A percentile compares a stretch with the other conserved stretches of the same genome.
Evolutionary conservation across 2,113 vertebrate species (phyloP).

Genomic region (Elachura formosa): DNA sequence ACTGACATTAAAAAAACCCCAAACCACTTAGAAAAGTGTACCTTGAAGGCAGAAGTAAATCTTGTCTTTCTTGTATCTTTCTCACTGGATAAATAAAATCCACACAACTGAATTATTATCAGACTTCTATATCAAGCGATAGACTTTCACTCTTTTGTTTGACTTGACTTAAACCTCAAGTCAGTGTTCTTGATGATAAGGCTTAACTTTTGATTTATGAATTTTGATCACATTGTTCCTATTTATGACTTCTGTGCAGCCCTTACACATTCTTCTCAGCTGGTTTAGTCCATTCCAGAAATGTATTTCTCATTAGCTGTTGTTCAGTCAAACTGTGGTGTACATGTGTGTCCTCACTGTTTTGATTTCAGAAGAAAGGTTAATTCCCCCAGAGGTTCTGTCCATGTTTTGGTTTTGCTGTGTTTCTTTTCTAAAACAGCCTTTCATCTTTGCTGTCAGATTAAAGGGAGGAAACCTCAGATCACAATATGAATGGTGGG

Average conservation of each 20-base stretch:
- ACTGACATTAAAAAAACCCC: neutral
- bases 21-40: neutral
- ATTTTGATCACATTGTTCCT: neutral
- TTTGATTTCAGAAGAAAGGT: neutral
- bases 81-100: neutral
- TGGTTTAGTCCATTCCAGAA: neutral
- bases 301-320: neutral
- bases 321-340: neutral
- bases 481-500: neutral
- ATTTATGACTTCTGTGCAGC: neutral
- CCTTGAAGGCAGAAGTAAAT: neutral
- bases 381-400: neutral
- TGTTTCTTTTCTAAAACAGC: neutral
- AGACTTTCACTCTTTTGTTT: neutral
- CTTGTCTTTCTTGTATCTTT: neutral
- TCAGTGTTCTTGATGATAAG: neutral
- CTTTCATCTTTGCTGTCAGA: conserved; percentile 3
- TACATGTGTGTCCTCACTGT: neutral
- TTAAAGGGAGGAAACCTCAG: neutral
- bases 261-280: neutral
- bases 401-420: neutral
- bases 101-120: neutral
- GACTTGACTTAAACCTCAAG: neutral
- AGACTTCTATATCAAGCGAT: neutral
- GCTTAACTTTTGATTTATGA: neutral